Percentiles rank a stretch among this genome's conserved stretches.
These are phyloP conservation scores for Theropithecus gelada DNA, from an alignment of 2,113 vertebrate genomes.

Conservation along the genomic window DNA sequence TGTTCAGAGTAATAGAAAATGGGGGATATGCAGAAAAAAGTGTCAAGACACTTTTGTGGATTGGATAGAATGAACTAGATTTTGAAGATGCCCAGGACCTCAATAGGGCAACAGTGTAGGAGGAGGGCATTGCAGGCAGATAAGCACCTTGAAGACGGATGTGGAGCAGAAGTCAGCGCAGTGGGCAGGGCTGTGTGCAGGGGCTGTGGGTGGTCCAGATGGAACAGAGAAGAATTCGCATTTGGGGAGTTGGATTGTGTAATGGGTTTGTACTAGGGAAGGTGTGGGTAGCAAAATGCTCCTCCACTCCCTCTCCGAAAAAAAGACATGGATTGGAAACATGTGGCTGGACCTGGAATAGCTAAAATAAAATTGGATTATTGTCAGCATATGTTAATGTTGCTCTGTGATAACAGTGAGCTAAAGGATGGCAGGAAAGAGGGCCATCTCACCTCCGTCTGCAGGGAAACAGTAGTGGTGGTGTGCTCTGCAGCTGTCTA, in stretches of 20 bases:
- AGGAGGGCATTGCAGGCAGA: background rate
- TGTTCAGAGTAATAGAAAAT: background rate
- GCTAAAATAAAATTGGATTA: background rate
- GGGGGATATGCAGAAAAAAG: background rate
- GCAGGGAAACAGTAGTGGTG: background rate
- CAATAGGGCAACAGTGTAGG: background rate
- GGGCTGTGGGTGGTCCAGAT: fast-evolving
- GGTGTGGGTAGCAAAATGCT: background rate
- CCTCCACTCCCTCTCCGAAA: background rate
- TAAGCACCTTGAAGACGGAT: background rate
- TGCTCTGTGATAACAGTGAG: background rate
- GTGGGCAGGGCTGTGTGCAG: too few species aligned
- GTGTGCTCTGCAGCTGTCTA: background rate
- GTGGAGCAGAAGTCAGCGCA: background rate
- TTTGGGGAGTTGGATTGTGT: background rate
- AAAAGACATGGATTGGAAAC: background rate
- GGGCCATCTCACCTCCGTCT: background rate
- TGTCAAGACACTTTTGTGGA: background rate
- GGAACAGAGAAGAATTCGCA: background rate
- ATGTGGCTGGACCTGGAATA: background rate
- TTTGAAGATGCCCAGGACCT: background rate
- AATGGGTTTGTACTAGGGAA: background rate
- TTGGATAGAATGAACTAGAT: background rate
- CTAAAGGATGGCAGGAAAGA: background rate
- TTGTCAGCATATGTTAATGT: background rate